Base-by-base conservation (phyloP, 2,888 invertebrate genomes). In the Eilema sororculum region DNA sequence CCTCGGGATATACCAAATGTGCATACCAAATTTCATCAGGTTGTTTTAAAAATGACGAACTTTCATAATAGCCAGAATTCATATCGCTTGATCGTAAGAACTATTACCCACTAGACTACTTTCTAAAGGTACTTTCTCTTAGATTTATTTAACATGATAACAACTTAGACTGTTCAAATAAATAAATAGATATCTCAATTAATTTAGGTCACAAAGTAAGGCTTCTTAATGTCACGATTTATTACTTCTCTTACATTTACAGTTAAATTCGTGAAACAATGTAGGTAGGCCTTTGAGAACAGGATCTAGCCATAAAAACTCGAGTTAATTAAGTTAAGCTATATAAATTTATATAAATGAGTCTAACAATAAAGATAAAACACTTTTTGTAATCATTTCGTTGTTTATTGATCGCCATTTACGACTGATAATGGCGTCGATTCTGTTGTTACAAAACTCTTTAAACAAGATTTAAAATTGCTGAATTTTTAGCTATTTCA, bases 311-410 rank as follows among this genome's bases (percentile, higher is more conserved):
- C n/a, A 52, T 52, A 52, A 52, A 52, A 52, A 52, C 52, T 52
- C 52, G 52, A 52, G 52, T 52, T 52, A 52, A 52, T 52, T 52
- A 52, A 52, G 52, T 52, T n/a, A 52, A 52, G 52, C 52, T n/a
- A n/a, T 52, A 52, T 52, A 52, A 52, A 20, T 52, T n/a, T 52
- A 52, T n/a, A 52, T 52, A 52, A 52, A n/a, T 6, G 52, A 52
- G 52, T 52, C 0, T 13, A 46, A 28, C 9, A 24, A 13, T 41
- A 25, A 24, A 24, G 52, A 52, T 52, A 52, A n/a, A 37, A n/a
- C 5, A 52, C 9, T n/a, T 52, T 46, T n/a, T n/a, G 52, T 52
- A n/a, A n/a, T 8, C n/a, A n/a, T 52, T 52, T 52, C n/a, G n/a
- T 52, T 52, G 52, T 52, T 52, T 52, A 52, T 52, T 52, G 52